Percentiles rank a stretch among this genome's conserved stretches.
Conservation (phyloP, 2,113 vertebrate species). For the Trematocara variabile region DNA sequence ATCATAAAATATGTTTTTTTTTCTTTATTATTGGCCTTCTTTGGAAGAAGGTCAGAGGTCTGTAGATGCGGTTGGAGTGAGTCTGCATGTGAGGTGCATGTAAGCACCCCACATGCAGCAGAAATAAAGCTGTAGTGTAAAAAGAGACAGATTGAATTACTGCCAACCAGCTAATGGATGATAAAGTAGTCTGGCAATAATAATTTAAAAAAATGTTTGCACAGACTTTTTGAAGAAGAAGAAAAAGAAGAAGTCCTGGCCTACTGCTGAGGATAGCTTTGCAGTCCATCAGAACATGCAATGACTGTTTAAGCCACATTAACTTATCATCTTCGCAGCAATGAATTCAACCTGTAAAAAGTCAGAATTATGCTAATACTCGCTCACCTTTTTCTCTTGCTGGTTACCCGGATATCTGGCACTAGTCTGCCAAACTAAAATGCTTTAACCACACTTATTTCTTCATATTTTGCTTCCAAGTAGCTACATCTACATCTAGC, state of each 20-base stretch:
- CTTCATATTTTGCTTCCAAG: background rate
- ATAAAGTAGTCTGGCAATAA: background rate
- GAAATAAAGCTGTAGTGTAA: background rate
- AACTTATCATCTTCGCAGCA: background rate
- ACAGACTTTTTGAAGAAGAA: background rate
- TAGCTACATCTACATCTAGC: background rate
- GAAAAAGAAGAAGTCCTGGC: fast-evolving
- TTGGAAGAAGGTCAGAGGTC: background rate
- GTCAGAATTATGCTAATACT: background rate
- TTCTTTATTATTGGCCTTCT: background rate
- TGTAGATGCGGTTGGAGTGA: no score
- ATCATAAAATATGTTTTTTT: background rate
- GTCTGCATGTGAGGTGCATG: no score
- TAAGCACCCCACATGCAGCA: background rate
- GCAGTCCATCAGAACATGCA: background rate
- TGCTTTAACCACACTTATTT: background rate
- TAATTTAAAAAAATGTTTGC: fast-evolving
- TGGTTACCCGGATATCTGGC: background rate
- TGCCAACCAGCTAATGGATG: background rate
- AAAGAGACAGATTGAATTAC: background rate
- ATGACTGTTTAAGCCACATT: background rate
- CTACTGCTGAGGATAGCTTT: background rate
- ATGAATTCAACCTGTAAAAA: background rate
- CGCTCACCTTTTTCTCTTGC: background rate
- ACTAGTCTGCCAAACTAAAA: background rate